phyloP scores from a whole-genome alignment of 2,113 vertebrate genomes.

The Hystrix brachyura region DNA sequence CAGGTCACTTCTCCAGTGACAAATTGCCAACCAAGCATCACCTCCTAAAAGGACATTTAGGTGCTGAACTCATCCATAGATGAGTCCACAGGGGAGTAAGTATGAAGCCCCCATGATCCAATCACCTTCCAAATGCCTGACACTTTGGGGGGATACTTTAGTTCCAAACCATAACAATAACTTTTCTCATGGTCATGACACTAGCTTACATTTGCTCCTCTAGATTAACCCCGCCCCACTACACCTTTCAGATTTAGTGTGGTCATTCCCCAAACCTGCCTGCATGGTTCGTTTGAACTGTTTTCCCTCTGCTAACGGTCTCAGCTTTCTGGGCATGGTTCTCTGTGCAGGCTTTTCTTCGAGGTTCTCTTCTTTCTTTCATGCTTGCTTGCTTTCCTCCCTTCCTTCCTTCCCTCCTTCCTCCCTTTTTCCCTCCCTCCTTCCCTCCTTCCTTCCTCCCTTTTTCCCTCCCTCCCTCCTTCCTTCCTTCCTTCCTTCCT shows the following conservation, averaged over 20 bases:
- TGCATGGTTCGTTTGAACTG: neutral
- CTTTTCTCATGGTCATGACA: neutral
- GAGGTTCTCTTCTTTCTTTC: neutral
- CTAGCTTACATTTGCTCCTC: neutral
- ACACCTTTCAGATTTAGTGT: neutral
- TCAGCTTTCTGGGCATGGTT: neutral
- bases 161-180: neutral
- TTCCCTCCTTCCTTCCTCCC: too few relatives aligned
- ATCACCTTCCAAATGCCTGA: neutral
- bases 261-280: neutral
- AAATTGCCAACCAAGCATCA: neutral
- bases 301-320: neutral
- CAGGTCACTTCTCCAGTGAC: neutral
- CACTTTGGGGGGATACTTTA: neutral
- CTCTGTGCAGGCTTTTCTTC: neutral
- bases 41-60: too few relatives aligned
- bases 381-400: too few relatives aligned
- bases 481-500: too few relatives aligned
- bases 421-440: too few relatives aligned
- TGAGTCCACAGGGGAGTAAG: neutral
- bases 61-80: neutral
- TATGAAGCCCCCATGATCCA: too few relatives aligned
- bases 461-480: too few relatives aligned
- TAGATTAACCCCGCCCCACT: neutral
- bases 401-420: too few relatives aligned